Evolutionary conservation across 1,140 invertebrate species (phyloP), one percentile per base, ranked within the genome.

Genomic region (Bactericera cockerelli): DNA sequence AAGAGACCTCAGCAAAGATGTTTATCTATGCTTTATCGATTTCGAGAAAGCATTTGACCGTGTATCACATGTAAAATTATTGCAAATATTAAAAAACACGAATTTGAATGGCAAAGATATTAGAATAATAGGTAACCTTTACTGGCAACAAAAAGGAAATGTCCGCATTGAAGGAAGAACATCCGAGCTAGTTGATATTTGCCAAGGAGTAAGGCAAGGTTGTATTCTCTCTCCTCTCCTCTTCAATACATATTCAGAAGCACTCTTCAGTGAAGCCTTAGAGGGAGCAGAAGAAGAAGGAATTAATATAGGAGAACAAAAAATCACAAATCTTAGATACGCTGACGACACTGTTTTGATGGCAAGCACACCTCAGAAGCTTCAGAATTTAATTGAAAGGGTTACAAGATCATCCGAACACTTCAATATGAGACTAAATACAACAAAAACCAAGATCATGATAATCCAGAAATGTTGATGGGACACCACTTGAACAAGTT

Each of bases 221-320:
- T 69, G 66, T 56, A 59, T 67, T 28, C 36, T 67, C 53, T 67
- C 65, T 38, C 65, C 65, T 11, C 59, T 68, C 22, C 62, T 70
- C 26, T 69, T 70, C 59, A 68, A 70, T 60, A 28, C 69, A 26
- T 70, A 70, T 59, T 61, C 59, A 25, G 59, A 58, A 24, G 39
- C 54, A 13, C 55, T 63, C 24, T 63, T 63, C 49, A 60, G 21
- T 21, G 56, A 59, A 54, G 56, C 59, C 49, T 33, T 63, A 56
- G 42, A 61, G 53, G 49, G 54, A 19, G 21, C 54, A 55, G 39
- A 60, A 24, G 38, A 57, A 53, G 42, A 60, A 13, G 58, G 58
- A 31, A 59, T 62, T 2, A 28, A 14, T 19, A 42, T 64, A 16
- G 54, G 54, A 26, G 63, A 61, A 26, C 57, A 38, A 16, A 38